phyloP scores from a whole-genome alignment of 2,113 vertebrate species.

The Proteles cristata region DNA sequence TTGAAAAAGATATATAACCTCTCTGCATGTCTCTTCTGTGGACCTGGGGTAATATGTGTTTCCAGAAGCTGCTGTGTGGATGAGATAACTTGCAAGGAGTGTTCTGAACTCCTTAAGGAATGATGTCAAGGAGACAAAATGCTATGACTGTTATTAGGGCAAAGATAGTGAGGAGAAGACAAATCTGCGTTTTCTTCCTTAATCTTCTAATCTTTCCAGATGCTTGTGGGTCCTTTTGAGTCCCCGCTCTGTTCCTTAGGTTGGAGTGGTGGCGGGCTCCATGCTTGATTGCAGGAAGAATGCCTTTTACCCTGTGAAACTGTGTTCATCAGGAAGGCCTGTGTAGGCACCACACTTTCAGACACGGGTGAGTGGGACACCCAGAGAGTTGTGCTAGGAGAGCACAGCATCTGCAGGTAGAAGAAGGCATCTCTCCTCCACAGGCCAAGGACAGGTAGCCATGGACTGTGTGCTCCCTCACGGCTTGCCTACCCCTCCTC shows the following conservation, averaged over 20 bases:
- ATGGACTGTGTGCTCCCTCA: neutral
- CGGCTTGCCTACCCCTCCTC: neutral
- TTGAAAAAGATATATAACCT: constrained; percentile 53
- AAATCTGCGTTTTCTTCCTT: constrained; percentile 68
- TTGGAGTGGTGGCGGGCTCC: neutral
- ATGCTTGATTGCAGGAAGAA: neutral
- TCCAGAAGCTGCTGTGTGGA: neutral
- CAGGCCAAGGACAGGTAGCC: neutral
- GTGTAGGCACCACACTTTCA: neutral
- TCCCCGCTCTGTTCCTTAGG: neutral
- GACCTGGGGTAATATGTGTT: neutral
- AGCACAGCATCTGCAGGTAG: neutral
- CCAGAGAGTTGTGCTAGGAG: neutral
- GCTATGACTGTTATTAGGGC: constrained; percentile 12
- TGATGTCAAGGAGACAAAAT: neutral
- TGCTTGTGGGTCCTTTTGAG: neutral
- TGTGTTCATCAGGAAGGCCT: neutral
- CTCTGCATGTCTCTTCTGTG: neutral
- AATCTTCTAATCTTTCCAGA: constrained; percentile 63
- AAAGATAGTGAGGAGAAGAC: neutral
- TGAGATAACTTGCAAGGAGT: neutral
- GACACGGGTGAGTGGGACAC: neutral
- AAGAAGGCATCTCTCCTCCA: neutral
- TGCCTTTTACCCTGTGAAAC: neutral
- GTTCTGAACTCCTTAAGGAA: constrained; percentile 49